phyloP scores from a whole-genome alignment of 2,797 vertebrate species.

The Melanotaenia boesemani region DNA sequence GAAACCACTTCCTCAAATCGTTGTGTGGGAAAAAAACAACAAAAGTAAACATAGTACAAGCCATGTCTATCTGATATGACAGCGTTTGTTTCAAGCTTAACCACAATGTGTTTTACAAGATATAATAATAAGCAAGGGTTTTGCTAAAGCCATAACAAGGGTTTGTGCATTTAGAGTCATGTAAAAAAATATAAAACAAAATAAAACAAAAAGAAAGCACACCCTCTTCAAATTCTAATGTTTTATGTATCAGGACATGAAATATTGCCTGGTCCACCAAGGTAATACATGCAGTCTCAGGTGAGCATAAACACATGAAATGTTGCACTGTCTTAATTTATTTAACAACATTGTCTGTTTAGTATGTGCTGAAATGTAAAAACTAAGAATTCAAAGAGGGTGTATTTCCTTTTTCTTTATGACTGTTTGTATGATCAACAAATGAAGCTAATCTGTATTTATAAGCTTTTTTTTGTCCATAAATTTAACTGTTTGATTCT shows the following conservation, averaged over 20 bases:
- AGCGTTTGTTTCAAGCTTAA: constrained; percentile 1
- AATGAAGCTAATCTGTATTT: neutral
- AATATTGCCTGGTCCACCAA: neutral
- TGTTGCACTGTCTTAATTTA: no score
- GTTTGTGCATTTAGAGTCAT: neutral
- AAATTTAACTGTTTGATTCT: neutral
- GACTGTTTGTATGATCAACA: neutral
- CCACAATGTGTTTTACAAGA: neutral
- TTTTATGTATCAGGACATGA: neutral
- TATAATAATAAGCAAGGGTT: neutral
- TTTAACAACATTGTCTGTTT: neutral
- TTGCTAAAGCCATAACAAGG: neutral
- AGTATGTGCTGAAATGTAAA: neutral
- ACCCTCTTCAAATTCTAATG: neutral
- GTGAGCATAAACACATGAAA: neutral
- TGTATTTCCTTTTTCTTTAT: neutral
- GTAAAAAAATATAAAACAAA: no score
- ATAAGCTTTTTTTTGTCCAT: neutral
- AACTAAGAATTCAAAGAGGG: neutral
- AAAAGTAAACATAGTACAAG: neutral
- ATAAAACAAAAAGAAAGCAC: neutral
- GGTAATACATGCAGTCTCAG: neutral
- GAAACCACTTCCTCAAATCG: constrained; percentile 8
- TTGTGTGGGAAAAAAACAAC: neutral
- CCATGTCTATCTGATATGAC: neutral